These are phyloP conservation scores for Phenganax stokvisi DNA, from an alignment of 92 coral and sea anemone genomes.

Conservation along the genomic window DNA sequence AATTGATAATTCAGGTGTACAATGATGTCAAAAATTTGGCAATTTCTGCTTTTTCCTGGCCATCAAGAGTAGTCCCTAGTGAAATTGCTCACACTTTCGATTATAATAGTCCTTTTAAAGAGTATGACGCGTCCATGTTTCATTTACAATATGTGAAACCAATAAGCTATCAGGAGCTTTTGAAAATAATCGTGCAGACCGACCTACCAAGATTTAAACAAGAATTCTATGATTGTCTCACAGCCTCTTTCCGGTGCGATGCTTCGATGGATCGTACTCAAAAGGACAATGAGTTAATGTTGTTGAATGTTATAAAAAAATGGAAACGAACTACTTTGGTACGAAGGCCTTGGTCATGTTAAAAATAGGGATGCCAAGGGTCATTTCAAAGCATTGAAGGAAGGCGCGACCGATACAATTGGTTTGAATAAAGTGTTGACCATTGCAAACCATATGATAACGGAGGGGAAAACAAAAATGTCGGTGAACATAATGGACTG, in stretches of 20 bases:
- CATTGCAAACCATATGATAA: constrained; percentile 16
- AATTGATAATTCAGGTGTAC: constrained; percentile 28
- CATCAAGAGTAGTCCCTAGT: constrained; percentile 21
- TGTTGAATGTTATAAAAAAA: constrained; percentile 19
- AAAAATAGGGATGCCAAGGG: too few species aligned
- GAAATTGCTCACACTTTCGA: constrained; percentile 22
- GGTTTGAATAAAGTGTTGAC: constrained; percentile 16
- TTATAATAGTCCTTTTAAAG: constrained; percentile 10
- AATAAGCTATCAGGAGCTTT: constrained; percentile 20
- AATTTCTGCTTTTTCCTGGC: constrained; percentile 22
- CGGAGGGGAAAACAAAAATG: constrained; percentile 33
- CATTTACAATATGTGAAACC: constrained; percentile 26
- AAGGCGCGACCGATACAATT: too few species aligned
- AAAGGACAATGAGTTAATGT: constrained; percentile 26
- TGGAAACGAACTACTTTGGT: too few species aligned
- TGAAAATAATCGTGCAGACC: too few species aligned
- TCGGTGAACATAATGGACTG: constrained; percentile 15
- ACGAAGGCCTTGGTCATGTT: too few species aligned
- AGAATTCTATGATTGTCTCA: too few species aligned
- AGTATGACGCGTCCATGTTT: constrained; percentile 22
- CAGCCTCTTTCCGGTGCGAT: too few species aligned
- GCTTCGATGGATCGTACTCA: constrained; percentile 32
- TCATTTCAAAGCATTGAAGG: too few species aligned
- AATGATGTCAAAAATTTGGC: constrained; percentile 21
- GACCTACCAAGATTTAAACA: too few species aligned